Conservation (phyloP, 2,888 invertebrate genomes). For the Kryphioiulus occultus region DNA sequence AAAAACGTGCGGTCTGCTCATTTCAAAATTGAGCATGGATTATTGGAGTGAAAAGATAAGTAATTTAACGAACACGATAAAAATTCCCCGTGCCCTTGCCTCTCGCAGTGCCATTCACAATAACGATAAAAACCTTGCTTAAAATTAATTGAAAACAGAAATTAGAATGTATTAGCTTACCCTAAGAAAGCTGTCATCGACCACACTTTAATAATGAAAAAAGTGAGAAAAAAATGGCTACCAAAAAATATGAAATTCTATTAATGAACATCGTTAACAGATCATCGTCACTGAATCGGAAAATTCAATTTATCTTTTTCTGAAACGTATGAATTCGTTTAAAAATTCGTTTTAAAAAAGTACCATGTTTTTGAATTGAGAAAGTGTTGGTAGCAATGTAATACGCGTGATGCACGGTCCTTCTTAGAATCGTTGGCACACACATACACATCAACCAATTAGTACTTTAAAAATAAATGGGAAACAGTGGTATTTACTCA, state of each 20-base stretch:
- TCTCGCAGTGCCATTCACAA: background rate
- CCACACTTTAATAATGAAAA: constrained; percentile 41
- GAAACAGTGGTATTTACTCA: constrained; percentile 55
- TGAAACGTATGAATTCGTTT: background rate
- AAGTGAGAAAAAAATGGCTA: constrained; percentile 38
- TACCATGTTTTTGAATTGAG: background rate
- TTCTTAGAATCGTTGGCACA: background rate
- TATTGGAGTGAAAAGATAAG: too few relatives aligned
- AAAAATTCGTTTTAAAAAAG: background rate
- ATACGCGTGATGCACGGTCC: background rate
- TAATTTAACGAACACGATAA: background rate
- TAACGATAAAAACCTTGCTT: background rate
- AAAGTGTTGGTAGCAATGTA: background rate
- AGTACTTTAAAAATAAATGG: background rate
- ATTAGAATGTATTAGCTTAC: constrained; percentile 33
- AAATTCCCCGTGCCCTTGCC: background rate
- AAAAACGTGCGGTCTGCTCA: too few relatives aligned
- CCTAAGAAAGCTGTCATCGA: constrained; percentile 20
- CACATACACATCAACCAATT: background rate
- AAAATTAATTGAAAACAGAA: constrained; percentile 4
- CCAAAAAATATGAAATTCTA: constrained; percentile 17
- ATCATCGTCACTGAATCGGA: background rate
- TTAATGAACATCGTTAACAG: background rate
- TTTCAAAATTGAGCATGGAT: background rate
- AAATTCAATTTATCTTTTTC: background rate